phyloP scores from a whole-genome alignment of 2,888 invertebrate genomes.

The Prosopocoilus inquinatus region DNA sequence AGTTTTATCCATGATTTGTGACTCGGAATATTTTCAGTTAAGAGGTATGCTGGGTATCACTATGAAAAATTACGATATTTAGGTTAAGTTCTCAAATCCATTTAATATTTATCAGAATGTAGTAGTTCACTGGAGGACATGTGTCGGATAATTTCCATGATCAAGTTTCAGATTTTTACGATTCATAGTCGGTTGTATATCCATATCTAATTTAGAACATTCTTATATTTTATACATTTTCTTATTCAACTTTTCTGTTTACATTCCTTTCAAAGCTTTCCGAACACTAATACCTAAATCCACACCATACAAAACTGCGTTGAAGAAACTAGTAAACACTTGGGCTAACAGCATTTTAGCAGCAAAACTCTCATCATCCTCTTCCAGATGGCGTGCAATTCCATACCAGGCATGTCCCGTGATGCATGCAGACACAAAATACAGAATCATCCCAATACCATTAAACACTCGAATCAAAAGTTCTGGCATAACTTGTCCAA shows the following conservation, averaged over 20 bases:
- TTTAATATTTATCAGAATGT: too few species aligned
- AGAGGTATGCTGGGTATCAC: too few species aligned
- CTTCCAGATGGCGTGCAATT: not conserved
- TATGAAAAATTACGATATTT: too few species aligned
- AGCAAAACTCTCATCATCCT: constrained; percentile 12
- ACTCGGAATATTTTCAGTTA: too few species aligned
- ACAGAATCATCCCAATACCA: constrained; percentile 36
- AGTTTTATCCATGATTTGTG: too few species aligned
- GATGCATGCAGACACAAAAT: constrained; percentile 33
- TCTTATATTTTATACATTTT: not conserved
- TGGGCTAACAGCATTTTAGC: constrained; percentile 28
- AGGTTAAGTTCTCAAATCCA: too few species aligned
- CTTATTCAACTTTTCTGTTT: not conserved
- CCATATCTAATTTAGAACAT: not conserved
- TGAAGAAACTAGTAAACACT: constrained; percentile 28
- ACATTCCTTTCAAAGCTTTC: constrained; percentile 13
- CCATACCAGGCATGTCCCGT: constrained; percentile 30
- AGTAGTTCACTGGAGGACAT: too few species aligned
- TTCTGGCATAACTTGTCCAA: constrained; percentile 40
- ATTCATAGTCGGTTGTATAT: too few species aligned
- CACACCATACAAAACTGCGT: constrained; percentile 29
- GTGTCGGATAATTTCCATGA: too few species aligned
- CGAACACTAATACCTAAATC: constrained; percentile 33
- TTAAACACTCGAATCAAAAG: constrained; percentile 39
- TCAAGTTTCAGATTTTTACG: too few species aligned